Evolutionary conservation across 2,113 vertebrate genomes (phyloP).

Genomic region (Xiphorhynchus elegans): DNA sequence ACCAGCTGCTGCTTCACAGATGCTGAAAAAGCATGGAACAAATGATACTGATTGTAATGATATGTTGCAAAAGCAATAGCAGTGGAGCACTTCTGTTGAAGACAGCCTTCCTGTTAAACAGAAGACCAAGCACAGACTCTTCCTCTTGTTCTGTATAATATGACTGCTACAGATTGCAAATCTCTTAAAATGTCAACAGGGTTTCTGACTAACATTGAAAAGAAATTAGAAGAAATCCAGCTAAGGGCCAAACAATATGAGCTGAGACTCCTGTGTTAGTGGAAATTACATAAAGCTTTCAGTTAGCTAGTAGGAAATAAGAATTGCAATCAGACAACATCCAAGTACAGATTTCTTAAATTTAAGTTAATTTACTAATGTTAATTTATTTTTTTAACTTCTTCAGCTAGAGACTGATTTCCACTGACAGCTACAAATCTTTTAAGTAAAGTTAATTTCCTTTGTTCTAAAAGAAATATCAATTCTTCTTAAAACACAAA

Average conservation of each 20-base stretch:
- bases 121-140: slow-evolving; percentile 60
- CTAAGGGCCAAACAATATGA: slow-evolving; percentile 38
- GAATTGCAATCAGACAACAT: slow-evolving; percentile 24
- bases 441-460: neutral
- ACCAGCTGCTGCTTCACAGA: slow-evolving; percentile 80
- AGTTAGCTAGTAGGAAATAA: slow-evolving; percentile 25
- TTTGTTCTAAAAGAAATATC: neutral
- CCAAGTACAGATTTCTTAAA: slow-evolving; percentile 10
- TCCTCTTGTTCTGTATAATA: slow-evolving; percentile 53
- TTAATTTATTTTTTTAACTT: slow-evolving; percentile 25
- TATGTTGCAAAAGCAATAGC: slow-evolving; percentile 65
- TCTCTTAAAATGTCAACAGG: slow-evolving; percentile 3
- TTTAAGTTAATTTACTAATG: neutral
- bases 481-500: neutral
- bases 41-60: slow-evolving; percentile 81
- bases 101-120: slow-evolving; percentile 64
- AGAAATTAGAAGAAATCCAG: slow-evolving; percentile 52
- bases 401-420: neutral
- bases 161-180: slow-evolving; percentile 37
- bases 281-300: slow-evolving; percentile 30
- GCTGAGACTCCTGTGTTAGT: slow-evolving; percentile 1
- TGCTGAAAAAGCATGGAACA: slow-evolving; percentile 75
- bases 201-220: slow-evolving; percentile 21
- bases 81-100: slow-evolving; percentile 62
- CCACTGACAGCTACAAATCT: neutral